Conservation (phyloP, 2,797 vertebrate genomes). For the Neoniphon sammara region DNA sequence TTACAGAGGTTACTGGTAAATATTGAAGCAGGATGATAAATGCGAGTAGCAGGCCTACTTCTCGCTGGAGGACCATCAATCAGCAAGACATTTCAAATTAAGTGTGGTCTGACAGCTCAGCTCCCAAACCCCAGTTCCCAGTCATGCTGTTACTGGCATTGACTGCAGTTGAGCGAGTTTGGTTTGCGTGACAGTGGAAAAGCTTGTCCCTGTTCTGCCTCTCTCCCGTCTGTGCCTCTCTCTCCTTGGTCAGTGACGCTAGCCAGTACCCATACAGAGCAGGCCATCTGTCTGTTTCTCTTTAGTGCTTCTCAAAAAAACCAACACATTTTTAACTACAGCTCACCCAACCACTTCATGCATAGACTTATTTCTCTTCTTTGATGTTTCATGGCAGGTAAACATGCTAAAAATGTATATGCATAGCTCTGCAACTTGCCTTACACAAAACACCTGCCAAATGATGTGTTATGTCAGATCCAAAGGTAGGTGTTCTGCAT, state of each 20-base stretch:
- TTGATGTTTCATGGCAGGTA: constrained; percentile 35
- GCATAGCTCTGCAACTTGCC: constrained; percentile 13
- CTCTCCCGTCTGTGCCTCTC: constrained; percentile 62
- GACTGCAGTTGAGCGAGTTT: constrained; percentile 62
- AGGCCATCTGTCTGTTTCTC: constrained; percentile 79
- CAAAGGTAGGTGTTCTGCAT: constrained; percentile 8
- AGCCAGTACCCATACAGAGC: constrained; percentile 77
- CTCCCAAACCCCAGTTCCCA: constrained; percentile 45
- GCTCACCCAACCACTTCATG: constrained; percentile 45
- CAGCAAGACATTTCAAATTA: constrained; percentile 70
- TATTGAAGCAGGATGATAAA: constrained; percentile 73
- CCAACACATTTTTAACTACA: constrained; percentile 63
- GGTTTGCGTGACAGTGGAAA: constrained; percentile 57
- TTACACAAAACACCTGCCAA: constrained; percentile 20
- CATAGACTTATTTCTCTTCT: constrained; percentile 22
- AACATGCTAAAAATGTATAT: constrained; percentile 43
- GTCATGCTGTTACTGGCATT: constrained; percentile 60
- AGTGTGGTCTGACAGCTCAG: constrained; percentile 58
- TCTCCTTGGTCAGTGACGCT: constrained; percentile 67
- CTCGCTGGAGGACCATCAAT: constrained; percentile 68
- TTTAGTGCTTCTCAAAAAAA: constrained; percentile 70
- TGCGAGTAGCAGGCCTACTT: constrained; percentile 53
- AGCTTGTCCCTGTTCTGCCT: constrained; percentile 62
- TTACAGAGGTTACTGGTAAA: constrained; percentile 64
- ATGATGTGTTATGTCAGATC: constrained; percentile 3